Evolutionary conservation across 2,113 vertebrate species (phyloP), one percentile per base, ranked within the genome.

Genomic region (Scomber colias): DNA sequence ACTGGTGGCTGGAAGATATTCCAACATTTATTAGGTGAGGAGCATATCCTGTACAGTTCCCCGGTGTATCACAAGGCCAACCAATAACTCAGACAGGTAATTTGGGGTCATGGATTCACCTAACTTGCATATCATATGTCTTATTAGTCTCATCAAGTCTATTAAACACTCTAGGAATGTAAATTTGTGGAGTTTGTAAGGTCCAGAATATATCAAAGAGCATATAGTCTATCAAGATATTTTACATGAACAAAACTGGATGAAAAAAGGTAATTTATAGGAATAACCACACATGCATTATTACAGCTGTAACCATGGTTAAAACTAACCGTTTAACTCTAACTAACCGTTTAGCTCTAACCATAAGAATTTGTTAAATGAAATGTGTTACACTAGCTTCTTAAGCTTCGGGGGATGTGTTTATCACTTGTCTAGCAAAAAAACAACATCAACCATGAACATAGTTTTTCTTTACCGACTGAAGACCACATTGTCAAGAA

Each of bases 11-110:
- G 31, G 31, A 35, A 7, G 35, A 40, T 27, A 19, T 71, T 60
- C 77, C 77, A 65, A 51, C 27, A 64, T 64, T 19, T 69, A 59
- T n/a, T 31, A 53, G 27, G 24, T 27, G 24, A 27, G 24, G 24
- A 27, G 3, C 24, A 27, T 27, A 27, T 3, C 14, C 27, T 10
- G 14, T 14, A 55, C 49, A 44, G 30, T 30, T 40, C 2, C 6
- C 40, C 9, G 48, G 13, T 64, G 11, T 9, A 50, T 13, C 44
- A 21, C 5, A 17, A 3, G 4, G 4, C 14, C 40, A 62, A 27
- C 8, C 17, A 53, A 5, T 40, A 4, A 40, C 35, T 40, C 8
- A 40, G 35, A 40, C 35, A 40, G 35, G 35, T 40, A 40, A 40
- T 9, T 40, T 40, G 35, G 35, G 35, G 35, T 40, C 35, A 40